A percentile compares a stretch with the other conserved stretches of the same genome.
These are phyloP conservation scores for Theocolax elegans DNA, from an alignment of 1,140 invertebrate species.

Conservation along the genomic window DNA sequence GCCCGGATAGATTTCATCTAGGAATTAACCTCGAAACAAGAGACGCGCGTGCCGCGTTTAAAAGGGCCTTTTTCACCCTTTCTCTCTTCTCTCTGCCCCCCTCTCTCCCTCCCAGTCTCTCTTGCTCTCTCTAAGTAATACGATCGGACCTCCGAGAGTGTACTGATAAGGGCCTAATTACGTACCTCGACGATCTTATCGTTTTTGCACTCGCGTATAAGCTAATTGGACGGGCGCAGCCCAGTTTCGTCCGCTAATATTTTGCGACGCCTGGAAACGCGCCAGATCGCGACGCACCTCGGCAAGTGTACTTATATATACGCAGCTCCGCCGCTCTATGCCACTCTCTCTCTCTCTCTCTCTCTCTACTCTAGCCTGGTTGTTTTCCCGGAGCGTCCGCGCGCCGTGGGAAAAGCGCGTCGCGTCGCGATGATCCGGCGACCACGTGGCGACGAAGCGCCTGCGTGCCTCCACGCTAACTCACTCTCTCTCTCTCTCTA, in stretches of 20 bases:
- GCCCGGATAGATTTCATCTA: background rate
- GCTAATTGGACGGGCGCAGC: constrained; percentile 55
- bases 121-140: constrained; percentile 5
- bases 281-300: no score
- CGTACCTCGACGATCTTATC: constrained; percentile 36
- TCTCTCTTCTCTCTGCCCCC: no score
- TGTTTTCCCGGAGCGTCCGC: background rate
- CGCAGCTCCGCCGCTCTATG: no score
- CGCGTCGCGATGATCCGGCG: constrained; percentile 47
- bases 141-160: background rate
- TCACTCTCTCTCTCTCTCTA: background rate
- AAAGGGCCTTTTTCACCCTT: background rate
- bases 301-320: constrained; percentile 28
- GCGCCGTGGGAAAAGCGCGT: constrained; percentile 39
- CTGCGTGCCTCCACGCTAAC: constrained; percentile 50
- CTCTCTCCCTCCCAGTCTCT: no score
- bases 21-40: background rate
- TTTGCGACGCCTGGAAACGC: constrained; percentile 10
- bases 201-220: constrained; percentile 33
- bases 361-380: background rate
- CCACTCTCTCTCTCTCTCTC: background rate
- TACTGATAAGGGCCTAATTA: constrained; percentile 54
- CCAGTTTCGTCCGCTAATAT: no score
- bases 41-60: background rate
- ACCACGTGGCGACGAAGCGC: constrained; percentile 57